phyloP scores from a whole-genome alignment of 2,797 vertebrate species.

The Periophthalmus magnuspinnatus region DNA sequence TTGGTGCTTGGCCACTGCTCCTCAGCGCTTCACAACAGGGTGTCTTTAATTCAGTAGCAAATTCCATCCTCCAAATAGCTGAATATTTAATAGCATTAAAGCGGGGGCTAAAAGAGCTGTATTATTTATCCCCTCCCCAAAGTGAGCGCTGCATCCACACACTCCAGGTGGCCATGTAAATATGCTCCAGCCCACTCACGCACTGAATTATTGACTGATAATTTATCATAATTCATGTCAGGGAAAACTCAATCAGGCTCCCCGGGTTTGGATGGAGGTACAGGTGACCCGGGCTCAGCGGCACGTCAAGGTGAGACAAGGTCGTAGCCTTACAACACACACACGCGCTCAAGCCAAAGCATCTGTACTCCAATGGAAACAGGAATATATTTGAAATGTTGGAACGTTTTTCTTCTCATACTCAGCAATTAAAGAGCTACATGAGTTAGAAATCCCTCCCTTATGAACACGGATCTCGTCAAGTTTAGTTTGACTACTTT shows the following conservation, averaged over 20 bases:
- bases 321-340: constrained; percentile 20
- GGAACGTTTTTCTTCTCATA: too few relatives aligned
- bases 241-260: constrained; percentile 83
- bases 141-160: constrained; percentile 82
- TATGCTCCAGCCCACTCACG: constrained; percentile 85
- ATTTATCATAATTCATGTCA: constrained; percentile 97
- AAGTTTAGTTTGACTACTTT: too few relatives aligned
- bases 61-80: constrained; percentile 93
- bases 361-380: background rate
- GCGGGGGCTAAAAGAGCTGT: constrained; percentile 64
- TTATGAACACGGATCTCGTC: too few relatives aligned
- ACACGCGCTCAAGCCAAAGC: background rate
- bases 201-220: constrained; percentile 95
- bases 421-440: too few relatives aligned
- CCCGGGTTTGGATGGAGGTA: constrained; percentile 34
- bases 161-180: constrained; percentile 87
- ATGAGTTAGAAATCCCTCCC: too few relatives aligned
- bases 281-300: constrained; percentile 36
- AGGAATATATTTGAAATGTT: background rate
- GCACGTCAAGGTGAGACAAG: constrained; percentile 48
- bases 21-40: constrained; percentile 65
- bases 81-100: constrained; percentile 99
- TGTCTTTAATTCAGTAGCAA: constrained; percentile 90
- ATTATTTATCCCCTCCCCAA: constrained; percentile 95
- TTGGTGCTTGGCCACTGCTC: constrained; percentile 57